phyloP scores from a whole-genome alignment of 2,113 vertebrate species.

The Plecturocebus donacophilus region DNA sequence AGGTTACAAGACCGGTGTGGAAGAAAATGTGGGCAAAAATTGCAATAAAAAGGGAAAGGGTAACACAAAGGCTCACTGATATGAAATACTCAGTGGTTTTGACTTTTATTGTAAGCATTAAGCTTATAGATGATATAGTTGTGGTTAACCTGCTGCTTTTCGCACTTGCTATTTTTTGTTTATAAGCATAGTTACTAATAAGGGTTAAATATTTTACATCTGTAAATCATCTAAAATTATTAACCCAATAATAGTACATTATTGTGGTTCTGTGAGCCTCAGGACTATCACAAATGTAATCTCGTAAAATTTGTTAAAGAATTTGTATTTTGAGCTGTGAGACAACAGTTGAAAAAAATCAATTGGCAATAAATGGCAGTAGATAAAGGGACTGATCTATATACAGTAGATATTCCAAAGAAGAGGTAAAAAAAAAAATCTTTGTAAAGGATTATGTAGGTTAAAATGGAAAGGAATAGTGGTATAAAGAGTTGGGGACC shows the following conservation, averaged over 20 bases:
- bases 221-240: background rate
- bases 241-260: background rate
- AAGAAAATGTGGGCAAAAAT: background rate
- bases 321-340: background rate
- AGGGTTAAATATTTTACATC: background rate
- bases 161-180: background rate
- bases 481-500: too few species aligned
- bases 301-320: background rate
- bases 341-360: background rate
- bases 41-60: background rate
- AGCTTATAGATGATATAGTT: background rate
- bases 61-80: background rate
- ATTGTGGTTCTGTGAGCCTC: background rate
- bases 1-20: background rate
- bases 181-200: conserved; percentile 1
- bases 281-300: background rate
- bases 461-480: background rate
- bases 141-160: background rate
- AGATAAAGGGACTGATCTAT: background rate
- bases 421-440: too few species aligned
- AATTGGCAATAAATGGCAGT: background rate
- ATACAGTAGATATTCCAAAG: background rate
- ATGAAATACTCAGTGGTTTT: background rate
- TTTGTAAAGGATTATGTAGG: background rate
- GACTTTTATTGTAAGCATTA: background rate